These are phyloP conservation scores for Rhyacophila brunnea DNA, from an alignment of 1,140 invertebrate genomes.

Conservation along the genomic window DNA sequence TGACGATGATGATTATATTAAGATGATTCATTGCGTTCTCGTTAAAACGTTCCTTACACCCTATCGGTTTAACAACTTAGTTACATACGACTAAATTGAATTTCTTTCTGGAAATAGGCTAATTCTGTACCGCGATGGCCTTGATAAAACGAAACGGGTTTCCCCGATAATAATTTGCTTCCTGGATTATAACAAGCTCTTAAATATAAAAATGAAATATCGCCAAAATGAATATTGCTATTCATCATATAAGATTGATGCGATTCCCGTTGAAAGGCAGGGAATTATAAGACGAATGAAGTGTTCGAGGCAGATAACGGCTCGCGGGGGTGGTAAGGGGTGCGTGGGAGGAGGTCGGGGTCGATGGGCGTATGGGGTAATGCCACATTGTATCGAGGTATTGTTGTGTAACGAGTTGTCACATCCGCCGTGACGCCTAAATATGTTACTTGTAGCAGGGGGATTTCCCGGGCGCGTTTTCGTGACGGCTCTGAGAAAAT, in stretches of 20 bases:
- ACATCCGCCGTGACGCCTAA: slow-evolving; percentile 13
- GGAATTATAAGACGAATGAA: slow-evolving; percentile 32
- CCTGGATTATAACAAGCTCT: neutral
- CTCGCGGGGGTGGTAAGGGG: neutral
- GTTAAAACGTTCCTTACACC: too few relatives aligned
- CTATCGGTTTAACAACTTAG: too few relatives aligned
- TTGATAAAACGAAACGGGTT: too few relatives aligned
- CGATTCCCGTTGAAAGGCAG: slow-evolving; percentile 25
- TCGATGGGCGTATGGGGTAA: slow-evolving; percentile 5
- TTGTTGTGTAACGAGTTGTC: slow-evolving; percentile 28
- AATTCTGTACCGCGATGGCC: too few relatives aligned
- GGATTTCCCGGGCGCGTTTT: slow-evolving; percentile 1
- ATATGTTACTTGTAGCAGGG: slow-evolving; percentile 21
- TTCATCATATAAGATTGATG: slow-evolving; percentile 35
- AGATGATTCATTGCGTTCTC: too few relatives aligned
- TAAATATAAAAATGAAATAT: slow-evolving; percentile 27
- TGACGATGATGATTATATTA: too few relatives aligned
- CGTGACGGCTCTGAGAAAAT: neutral
- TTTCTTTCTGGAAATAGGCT: too few relatives aligned
- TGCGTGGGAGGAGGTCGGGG: slow-evolving; percentile 2
- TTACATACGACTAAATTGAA: too few relatives aligned
- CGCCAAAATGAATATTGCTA: slow-evolving; percentile 30
- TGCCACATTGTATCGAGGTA: slow-evolving; percentile 24
- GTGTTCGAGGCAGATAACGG: slow-evolving; percentile 31
- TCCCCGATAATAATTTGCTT: too few relatives aligned